A percentile compares a stretch with the other conserved stretches of the same genome.
Conservation (phyloP, 2,113 vertebrate species). For the Caranx ignobilis region DNA sequence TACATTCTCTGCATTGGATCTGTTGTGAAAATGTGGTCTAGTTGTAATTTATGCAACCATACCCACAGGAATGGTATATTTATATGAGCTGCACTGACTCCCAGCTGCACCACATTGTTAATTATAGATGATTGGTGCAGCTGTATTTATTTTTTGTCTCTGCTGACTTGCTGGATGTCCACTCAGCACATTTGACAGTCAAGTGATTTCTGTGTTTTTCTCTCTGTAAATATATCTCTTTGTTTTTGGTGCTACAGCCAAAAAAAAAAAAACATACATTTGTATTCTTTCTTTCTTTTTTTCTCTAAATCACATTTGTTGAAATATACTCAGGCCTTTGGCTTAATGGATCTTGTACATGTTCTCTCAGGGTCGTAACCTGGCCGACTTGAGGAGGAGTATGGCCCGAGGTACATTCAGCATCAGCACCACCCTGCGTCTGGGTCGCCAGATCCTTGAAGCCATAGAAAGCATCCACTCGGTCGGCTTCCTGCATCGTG, state of each 20-base stretch:
- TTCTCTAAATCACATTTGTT: neutral
- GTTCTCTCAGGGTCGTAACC: conserved; percentile 92
- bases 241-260: neutral
- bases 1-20: neutral
- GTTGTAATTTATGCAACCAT: neutral
- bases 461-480: conserved; percentile 99
- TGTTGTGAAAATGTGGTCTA: conserved; percentile 11
- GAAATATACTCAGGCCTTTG: too few species aligned
- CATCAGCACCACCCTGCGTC: conserved; percentile 93
- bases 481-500: conserved; percentile 96
- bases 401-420: conserved; percentile 95
- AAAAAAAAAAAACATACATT: neutral
- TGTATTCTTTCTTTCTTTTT: too few species aligned
- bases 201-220: neutral
- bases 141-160: conserved; percentile 7
- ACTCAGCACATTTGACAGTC: conserved; percentile 4
- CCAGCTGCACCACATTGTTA: conserved; percentile 1
- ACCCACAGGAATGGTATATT: conserved; percentile 26
- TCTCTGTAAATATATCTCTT: neutral
- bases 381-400: conserved; percentile 96
- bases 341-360: neutral
- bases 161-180: neutral
- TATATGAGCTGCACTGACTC: neutral
- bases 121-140: conserved; percentile 15
- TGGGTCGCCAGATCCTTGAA: conserved; percentile 96